These are phyloP conservation scores for Mormyrus lacerda DNA, from an alignment of 2,113 vertebrate species.

Conservation along the genomic window DNA sequence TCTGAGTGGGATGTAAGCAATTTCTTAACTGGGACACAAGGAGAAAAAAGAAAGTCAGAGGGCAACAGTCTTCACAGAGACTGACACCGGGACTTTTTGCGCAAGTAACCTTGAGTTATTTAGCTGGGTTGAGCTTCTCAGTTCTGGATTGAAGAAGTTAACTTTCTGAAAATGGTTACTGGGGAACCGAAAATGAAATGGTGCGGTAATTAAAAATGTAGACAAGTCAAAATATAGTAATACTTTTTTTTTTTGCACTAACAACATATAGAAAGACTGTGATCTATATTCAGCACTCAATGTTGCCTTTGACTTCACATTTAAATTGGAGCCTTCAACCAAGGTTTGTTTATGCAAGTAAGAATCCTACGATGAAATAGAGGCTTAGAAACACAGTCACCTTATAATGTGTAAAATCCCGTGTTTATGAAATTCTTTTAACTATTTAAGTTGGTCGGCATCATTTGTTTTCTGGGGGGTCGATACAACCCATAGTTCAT, in stretches of 20 bases:
- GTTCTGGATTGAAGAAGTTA: neutral
- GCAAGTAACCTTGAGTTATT: slow-evolving; percentile 33
- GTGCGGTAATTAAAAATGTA: neutral
- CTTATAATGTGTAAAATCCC: neutral
- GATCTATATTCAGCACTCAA: neutral
- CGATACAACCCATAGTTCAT: neutral
- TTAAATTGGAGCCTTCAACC: neutral
- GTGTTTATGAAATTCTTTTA: neutral
- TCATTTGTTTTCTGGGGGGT: neutral
- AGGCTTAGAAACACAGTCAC: neutral
- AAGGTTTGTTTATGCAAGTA: neutral
- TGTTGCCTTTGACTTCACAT: neutral
- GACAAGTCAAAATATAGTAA: neutral
- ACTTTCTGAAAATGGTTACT: neutral
- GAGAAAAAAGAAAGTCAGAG: slow-evolving; percentile 44
- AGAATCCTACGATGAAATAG: neutral
- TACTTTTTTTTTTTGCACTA: neutral
- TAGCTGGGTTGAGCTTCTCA: neutral
- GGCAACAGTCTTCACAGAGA: slow-evolving; percentile 49
- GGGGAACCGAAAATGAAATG: neutral
- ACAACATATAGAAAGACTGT: neutral
- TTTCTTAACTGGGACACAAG: slow-evolving; percentile 72
- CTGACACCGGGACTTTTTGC: slow-evolving; percentile 36
- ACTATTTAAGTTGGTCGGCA: neutral
- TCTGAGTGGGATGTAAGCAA: slow-evolving; percentile 65